A percentile compares a stretch with the other conserved stretches of the same genome.
phyloP scores from a whole-genome alignment of 2,888 invertebrate genomes.

The Thera obeliscata region DNA sequence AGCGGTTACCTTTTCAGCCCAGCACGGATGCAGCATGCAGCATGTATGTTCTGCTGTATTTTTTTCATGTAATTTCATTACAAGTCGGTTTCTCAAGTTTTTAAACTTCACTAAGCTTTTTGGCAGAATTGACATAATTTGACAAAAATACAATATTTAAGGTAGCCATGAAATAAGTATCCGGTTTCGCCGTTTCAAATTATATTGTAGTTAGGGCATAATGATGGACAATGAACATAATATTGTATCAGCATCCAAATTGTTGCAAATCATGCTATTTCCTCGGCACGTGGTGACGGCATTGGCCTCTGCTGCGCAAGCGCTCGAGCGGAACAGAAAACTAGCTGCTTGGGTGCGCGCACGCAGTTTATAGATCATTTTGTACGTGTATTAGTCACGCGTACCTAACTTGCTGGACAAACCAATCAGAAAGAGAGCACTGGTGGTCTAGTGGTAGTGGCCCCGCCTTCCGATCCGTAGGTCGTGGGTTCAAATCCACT shows the following conservation, averaged over 20 bases:
- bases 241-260: background rate
- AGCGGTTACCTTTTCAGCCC: too few relatives aligned
- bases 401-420: background rate
- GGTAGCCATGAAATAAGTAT: background rate
- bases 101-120: background rate
- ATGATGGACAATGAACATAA: background rate
- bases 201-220: constrained; percentile 1
- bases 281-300: constrained; percentile 4
- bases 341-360: constrained; percentile 13
- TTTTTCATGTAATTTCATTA: too few relatives aligned
- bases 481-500: too few relatives aligned
- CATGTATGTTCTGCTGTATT: too few relatives aligned
- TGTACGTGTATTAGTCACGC: constrained; percentile 1
- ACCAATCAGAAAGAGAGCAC: background rate
- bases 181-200: background rate
- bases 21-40: too few relatives aligned
- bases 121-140: too few relatives aligned
- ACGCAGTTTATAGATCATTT: constrained; percentile 10
- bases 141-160: background rate
- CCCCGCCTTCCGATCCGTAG: too few relatives aligned
- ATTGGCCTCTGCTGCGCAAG: constrained; percentile 6
- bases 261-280: constrained; percentile 4
- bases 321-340: constrained; percentile 18
- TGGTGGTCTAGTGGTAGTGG: too few relatives aligned
- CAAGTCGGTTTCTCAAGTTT: background rate